These are phyloP conservation scores for Picus viridis DNA, from an alignment of 2,797 vertebrate genomes.

Conservation along the genomic window DNA sequence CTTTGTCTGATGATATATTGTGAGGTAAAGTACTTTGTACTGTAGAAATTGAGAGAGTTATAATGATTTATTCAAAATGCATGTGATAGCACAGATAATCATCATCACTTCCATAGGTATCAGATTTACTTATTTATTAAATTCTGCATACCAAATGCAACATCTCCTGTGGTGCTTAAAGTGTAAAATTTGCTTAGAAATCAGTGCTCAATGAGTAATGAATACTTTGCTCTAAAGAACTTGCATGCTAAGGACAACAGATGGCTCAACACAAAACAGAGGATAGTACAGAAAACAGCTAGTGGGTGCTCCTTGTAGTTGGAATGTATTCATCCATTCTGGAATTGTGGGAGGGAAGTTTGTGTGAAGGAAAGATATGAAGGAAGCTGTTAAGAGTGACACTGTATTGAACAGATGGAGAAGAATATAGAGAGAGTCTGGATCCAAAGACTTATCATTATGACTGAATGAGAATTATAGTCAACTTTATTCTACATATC, in stretches of 20 bases:
- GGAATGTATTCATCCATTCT: neutral
- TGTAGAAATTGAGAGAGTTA: neutral
- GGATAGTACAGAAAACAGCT: neutral
- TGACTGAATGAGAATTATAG: constrained; percentile 38
- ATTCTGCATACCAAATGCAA: neutral
- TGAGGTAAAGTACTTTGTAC: neutral
- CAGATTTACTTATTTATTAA: neutral
- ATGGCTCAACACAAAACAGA: constrained; percentile 12
- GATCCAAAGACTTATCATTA: constrained; percentile 39
- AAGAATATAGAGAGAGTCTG: constrained; percentile 23
- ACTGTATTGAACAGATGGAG: constrained; percentile 42
- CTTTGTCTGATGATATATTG: constrained; percentile 39
- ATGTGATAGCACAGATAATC: neutral
- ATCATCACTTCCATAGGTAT: neutral
- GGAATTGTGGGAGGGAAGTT: constrained; percentile 20
- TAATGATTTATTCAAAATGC: neutral
- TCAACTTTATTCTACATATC: constrained; percentile 42
- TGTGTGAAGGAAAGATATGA: constrained; percentile 11
- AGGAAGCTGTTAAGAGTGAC: constrained; percentile 1
- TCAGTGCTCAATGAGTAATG: neutral
- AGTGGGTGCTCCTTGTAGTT: constrained; percentile 7
- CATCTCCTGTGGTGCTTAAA: neutral
- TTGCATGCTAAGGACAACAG: neutral
- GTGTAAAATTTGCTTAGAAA: neutral
- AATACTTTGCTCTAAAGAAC: neutral